Percentiles rank a stretch among this genome's conserved stretches.
Conservation (phyloP, 2,113 vertebrate genomes). For the Ancistrus triradiatus region DNA sequence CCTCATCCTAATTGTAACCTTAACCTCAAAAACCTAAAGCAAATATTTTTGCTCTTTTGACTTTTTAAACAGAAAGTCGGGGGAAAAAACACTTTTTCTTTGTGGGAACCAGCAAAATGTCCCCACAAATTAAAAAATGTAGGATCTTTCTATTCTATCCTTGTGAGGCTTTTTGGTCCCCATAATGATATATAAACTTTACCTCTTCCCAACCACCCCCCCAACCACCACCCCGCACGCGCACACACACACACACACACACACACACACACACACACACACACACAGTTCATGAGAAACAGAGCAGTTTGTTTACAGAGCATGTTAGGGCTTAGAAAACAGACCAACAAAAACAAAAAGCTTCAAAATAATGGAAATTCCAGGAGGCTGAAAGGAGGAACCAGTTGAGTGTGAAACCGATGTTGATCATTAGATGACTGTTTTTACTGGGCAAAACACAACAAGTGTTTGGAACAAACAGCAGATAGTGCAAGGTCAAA, state of each 20-base stretch:
- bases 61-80: no score
- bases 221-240: slow-evolving; percentile 5
- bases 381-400: slow-evolving; percentile 50
- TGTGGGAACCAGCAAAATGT: no score
- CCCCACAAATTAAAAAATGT: no score
- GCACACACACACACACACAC: slow-evolving; percentile 19
- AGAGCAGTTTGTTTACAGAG: slow-evolving; percentile 56
- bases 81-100: no score
- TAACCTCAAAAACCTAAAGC: no score
- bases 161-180: no score
- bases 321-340: slow-evolving; percentile 47
- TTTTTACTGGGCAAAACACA: slow-evolving; percentile 62
- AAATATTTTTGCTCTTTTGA: no score
- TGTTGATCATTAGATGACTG: slow-evolving; percentile 57
- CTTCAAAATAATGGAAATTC: slow-evolving; percentile 55
- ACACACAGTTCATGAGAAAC: slow-evolving; percentile 37
- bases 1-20: no score
- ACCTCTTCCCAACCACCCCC: no score
- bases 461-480: slow-evolving; percentile 73
- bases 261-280: slow-evolving; percentile 7
- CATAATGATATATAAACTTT: no score
- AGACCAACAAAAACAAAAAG: slow-evolving; percentile 33
- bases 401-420: slow-evolving; percentile 55
- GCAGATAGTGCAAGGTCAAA: slow-evolving; percentile 62
- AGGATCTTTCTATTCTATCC: no score